A percentile compares a stretch with the other conserved stretches of the same genome.
phyloP scores from a whole-genome alignment of 1,140 invertebrate genomes.

The Phymastichus coffea region DNA sequence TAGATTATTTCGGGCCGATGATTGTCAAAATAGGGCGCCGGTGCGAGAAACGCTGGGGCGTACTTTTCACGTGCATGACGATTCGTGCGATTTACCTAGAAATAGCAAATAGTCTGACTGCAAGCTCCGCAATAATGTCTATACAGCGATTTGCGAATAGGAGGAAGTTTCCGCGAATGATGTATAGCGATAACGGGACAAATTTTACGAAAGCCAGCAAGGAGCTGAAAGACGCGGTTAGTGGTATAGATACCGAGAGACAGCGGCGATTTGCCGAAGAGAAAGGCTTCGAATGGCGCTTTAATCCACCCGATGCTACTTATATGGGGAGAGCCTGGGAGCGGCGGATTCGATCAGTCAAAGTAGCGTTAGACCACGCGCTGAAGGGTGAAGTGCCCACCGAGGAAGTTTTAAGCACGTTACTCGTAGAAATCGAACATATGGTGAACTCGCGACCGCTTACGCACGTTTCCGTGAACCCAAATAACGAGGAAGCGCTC shows the following conservation, averaged over 20 bases:
- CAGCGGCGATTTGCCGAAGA: too few relatives aligned
- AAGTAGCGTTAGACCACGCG: neutral
- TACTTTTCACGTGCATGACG: conserved; percentile 40
- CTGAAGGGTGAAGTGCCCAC: neutral
- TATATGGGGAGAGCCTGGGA: conserved; percentile 22
- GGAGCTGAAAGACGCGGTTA: neutral
- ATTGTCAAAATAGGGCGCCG: conserved; percentile 33
- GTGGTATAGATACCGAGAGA: neutral
- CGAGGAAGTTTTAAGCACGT: neutral
- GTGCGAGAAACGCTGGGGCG: conserved; percentile 40
- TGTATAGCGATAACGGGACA: conserved; percentile 39
- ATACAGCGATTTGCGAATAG: conserved; percentile 33
- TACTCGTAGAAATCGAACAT: conserved; percentile 9
- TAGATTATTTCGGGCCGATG: conserved; percentile 43
- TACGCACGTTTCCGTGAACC: conserved; percentile 35
- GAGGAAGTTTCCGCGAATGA: conserved; percentile 3
- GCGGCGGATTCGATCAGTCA: neutral
- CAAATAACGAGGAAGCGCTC: conserved; percentile 34
- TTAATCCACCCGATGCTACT: conserved; percentile 9
- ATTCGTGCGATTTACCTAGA: conserved; percentile 38
- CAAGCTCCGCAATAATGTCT: conserved; percentile 33
- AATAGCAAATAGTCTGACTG: conserved; percentile 26
- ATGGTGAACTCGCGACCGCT: conserved; percentile 32
- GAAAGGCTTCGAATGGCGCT: conserved; percentile 7
- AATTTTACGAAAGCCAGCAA: conserved; percentile 26